Evolutionary conservation across 2,888 invertebrate species (phyloP), one percentile per base, ranked within the genome.

Genomic region (Capitulum mitella): DNA sequence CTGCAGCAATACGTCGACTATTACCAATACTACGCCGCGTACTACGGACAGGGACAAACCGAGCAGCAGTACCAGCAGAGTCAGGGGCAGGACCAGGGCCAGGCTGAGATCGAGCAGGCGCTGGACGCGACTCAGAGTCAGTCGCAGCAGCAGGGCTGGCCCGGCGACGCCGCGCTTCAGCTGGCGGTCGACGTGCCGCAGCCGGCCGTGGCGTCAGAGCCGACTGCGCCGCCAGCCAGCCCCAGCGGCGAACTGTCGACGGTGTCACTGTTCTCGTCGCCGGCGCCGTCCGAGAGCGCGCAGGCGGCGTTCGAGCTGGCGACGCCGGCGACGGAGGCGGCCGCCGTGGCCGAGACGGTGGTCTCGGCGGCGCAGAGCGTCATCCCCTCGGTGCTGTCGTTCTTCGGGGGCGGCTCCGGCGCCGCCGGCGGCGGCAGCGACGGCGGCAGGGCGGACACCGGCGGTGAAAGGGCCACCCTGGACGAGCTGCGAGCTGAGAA

Each of bases 321-420:
- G 29, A 29, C 70, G 0, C 26, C 22, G 40, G 70, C 26, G 70
- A 0, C 70, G 5, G 64, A 34, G 16, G 32, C 64, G 14, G 64
- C 32, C 51, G 58, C 58, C 3, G 70, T 70, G 22, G 40, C 70
- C 40, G 70, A 70, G 3, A 43, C 46, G 5, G 76, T 76, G 29
- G 48, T 48, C 14, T 76, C 46, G 29, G 76, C 76, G n/a, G 76
- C 76, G 22, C 76, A 76, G 46, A 48, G 76, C 29, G 76, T 76
- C 32, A n/a, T 76, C 2, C 76, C 76, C 19, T 46, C 46, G 2
- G 76, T 76, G 76, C 22, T 76, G 29, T 76, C 76, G 29, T 76
- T 76, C 29, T 76, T 76, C 46, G 32, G 70, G 10, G 29, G 32
- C 8, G 64, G 32, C 64, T 32, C 26, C 64, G 14, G 32, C 34